Percentiles rank a stretch among this genome's conserved stretches.
These are phyloP conservation scores for Amblyopsis hoosieri DNA, from an alignment of 2,797 vertebrate species.

Conservation along the genomic window DNA sequence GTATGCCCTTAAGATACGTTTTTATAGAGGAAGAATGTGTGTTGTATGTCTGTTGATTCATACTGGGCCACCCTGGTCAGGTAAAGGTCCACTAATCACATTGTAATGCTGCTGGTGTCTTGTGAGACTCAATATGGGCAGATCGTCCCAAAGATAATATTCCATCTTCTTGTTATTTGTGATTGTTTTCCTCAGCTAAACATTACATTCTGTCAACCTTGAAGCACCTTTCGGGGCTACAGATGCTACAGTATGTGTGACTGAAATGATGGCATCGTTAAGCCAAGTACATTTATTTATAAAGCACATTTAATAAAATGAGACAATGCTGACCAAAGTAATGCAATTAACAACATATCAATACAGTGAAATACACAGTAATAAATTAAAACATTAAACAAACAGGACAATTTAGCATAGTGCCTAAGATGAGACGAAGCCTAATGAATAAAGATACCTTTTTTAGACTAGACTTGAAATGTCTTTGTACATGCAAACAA, in stretches of 20 bases:
- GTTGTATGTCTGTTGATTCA: constrained; percentile 23
- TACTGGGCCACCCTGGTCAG: constrained; percentile 43
- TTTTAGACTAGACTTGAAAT: too few relatives aligned
- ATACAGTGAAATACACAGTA: too few relatives aligned
- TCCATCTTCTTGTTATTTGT: constrained; percentile 55
- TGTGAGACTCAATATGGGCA: constrained; percentile 58
- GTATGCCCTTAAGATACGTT: constrained; percentile 37
- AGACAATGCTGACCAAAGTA: too few relatives aligned
- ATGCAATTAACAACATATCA: too few relatives aligned
- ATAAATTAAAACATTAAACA: too few relatives aligned
- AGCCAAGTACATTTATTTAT: too few relatives aligned
- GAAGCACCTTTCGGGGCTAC: constrained; percentile 7
- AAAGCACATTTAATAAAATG: too few relatives aligned
- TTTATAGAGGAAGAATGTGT: not conserved
- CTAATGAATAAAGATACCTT: too few relatives aligned
- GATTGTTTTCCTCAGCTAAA: constrained; percentile 34
- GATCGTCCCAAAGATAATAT: constrained; percentile 53
- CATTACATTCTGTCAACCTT: not conserved
- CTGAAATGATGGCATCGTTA: not conserved
- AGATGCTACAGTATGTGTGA: constrained; percentile 2
- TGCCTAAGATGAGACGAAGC: too few relatives aligned
- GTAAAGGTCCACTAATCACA: constrained; percentile 56
- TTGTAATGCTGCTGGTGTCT: constrained; percentile 48
- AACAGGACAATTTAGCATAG: too few relatives aligned
- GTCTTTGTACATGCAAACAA: too few relatives aligned